phyloP scores from a whole-genome alignment of 2,888 invertebrate genomes.

The Eurytoma californica region DNA sequence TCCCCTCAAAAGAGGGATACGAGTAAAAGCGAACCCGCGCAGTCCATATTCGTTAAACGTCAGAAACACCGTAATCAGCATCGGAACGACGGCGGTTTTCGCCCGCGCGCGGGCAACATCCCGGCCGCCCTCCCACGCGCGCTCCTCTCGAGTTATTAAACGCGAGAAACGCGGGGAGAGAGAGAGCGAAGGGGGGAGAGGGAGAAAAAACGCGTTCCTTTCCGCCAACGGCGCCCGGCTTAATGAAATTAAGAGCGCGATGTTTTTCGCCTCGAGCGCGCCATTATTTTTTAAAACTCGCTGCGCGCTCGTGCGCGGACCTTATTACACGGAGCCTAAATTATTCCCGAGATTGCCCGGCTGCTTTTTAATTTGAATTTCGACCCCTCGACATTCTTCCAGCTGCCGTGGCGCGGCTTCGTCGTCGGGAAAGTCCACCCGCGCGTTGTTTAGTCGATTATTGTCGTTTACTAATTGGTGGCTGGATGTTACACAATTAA shows the following conservation, averaged over 20 bases:
- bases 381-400: neutral
- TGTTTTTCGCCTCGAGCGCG: slow-evolving; percentile 2
- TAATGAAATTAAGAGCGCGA: slow-evolving; percentile 45
- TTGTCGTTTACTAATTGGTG: too few species aligned
- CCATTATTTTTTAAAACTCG: neutral
- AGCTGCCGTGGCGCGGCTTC: too few species aligned
- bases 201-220: neutral
- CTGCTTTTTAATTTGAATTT: slow-evolving; percentile 19
- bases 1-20: too few species aligned
- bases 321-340: slow-evolving; percentile 9
- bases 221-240: slow-evolving; percentile 3
- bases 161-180: neutral
- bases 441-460: too few species aligned
- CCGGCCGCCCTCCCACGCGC: neutral
- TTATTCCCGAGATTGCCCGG: slow-evolving; percentile 20
- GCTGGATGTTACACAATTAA: too few species aligned
- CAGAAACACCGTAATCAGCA: slow-evolving; percentile 12
- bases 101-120: neutral
- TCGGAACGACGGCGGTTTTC: neutral
- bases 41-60: neutral
- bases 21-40: too few species aligned
- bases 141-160: slow-evolving; percentile 21
- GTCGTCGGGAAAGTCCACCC: too few species aligned
- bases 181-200: neutral
- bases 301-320: neutral